Evolutionary conservation across 1,140 invertebrate species (phyloP), one percentile per base, ranked within the genome.

Genomic region (Drosophila willistoni): DNA sequence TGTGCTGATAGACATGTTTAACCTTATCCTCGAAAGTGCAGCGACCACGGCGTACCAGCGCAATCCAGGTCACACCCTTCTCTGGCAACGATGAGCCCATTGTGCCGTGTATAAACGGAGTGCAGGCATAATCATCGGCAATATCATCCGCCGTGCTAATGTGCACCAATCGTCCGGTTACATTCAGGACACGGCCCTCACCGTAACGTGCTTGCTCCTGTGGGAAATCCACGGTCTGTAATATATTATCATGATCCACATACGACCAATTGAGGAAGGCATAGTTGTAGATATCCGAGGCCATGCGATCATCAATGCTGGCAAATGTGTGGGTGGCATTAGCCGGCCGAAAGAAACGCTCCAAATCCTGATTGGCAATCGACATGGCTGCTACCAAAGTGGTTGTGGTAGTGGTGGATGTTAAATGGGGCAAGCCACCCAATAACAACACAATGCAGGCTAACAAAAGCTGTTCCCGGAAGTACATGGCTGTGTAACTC

Each of bases 21-120:
- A 94, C 93, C 92, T 97, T 97, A 55, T 94, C 94, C 82, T 96
- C 95, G 87, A 96, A 96, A 75, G 95, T 95, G 92, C 96, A 97
- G 51, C 80, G 81, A 25, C 96, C 96, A 14, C 96, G 92, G 73
- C 94, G 94, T 3, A 97, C 95, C 56, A 97, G 92, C 1, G 96
- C 96, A 63, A 97, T 95, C 96, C 96, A 97, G 0, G 95, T 93
- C 19, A 94, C 93, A 0, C 90, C 85, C n/a, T 93, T 93, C 25
- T 93, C 83, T 0, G 94, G 94, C 10, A 93, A 73, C 2, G 93
- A 81, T 29, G 94, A 92, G 3, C 93, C 91, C 5, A 91, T 86
- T 1, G 92, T 93, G 42, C 94, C 94, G 14, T 93, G 81, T 29
- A 96, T 93, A 5, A 94, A 94, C 73, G 93, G 93, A 0, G 93